Conservation (phyloP, 2,888 invertebrate genomes). For the Lasioglossum oenotherae region DNA sequence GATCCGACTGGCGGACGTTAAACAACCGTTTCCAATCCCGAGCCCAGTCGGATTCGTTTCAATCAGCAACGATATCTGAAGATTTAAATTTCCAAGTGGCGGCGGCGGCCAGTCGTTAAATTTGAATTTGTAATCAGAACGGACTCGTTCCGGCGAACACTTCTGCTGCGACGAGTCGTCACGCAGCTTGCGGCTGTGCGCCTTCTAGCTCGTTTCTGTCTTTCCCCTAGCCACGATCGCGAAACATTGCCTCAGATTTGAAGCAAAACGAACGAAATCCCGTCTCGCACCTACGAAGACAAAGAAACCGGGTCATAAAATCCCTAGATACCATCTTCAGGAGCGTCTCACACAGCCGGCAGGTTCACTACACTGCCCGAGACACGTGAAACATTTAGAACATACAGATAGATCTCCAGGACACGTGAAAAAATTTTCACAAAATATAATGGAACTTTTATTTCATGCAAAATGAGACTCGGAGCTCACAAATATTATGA, state of each 20-base stretch:
- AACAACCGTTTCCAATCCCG: constrained; percentile 35
- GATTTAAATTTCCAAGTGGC: constrained; percentile 62
- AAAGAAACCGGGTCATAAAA: background rate
- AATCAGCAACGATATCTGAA: constrained; percentile 51
- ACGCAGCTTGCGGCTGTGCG: constrained; percentile 1
- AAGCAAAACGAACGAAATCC: constrained; percentile 4
- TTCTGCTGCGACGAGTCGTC: constrained; percentile 14
- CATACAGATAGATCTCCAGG: too few relatives aligned
- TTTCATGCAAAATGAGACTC: background rate
- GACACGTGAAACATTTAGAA: background rate
- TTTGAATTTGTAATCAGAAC: constrained; percentile 62
- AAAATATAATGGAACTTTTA: background rate
- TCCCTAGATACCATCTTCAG: background rate
- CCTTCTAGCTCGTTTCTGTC: background rate
- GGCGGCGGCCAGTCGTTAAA: constrained; percentile 53
- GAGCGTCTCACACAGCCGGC: background rate
- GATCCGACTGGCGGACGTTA: background rate
- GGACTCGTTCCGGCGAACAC: constrained; percentile 22
- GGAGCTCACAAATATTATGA: background rate
- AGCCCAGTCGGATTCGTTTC: constrained; percentile 44
- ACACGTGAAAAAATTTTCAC: background rate
- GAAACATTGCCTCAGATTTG: background rate
- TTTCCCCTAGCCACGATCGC: background rate
- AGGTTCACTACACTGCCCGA: background rate
- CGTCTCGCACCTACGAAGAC: background rate